These are phyloP conservation scores for Hydroisotoma schaefferi DNA, from an alignment of 2,888 invertebrate genomes.

Conservation along the genomic window DNA sequence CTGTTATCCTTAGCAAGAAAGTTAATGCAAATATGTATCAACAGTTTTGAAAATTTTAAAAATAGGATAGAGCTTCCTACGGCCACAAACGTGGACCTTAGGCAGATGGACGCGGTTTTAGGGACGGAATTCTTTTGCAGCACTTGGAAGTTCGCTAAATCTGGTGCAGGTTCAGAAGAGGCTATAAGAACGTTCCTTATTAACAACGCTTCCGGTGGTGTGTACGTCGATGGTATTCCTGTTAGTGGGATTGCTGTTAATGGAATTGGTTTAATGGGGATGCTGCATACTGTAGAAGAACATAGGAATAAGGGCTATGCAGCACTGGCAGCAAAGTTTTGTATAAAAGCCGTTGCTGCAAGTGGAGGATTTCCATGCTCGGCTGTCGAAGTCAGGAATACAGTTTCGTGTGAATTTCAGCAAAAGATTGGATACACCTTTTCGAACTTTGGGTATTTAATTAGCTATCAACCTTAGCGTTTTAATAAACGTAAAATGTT, in stretches of 20 bases:
- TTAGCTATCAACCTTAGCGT: too few relatives aligned
- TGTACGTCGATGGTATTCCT: slow-evolving; percentile 6
- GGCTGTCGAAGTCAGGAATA: slow-evolving; percentile 16
- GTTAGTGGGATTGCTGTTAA: slow-evolving; percentile 11
- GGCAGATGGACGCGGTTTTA: slow-evolving; percentile 6
- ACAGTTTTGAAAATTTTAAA: background rate
- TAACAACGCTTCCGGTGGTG: slow-evolving; percentile 9
- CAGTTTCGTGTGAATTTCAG: slow-evolving; percentile 18
- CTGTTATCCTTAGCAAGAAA: too few relatives aligned
- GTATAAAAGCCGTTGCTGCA: background rate
- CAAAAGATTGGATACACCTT: slow-evolving; percentile 19
- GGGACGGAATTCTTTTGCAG: slow-evolving; percentile 16
- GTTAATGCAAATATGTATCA: slow-evolving; percentile 4
- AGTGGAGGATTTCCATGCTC: slow-evolving; percentile 5
- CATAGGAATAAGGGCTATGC: slow-evolving; percentile 10
- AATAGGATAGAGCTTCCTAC: background rate
- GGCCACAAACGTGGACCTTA: background rate
- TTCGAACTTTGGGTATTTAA: background rate
- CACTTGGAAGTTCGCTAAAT: slow-evolving; percentile 18
- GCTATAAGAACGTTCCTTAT: slow-evolving; percentile 8
- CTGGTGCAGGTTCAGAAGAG: background rate
- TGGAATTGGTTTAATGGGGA: slow-evolving; percentile 12
- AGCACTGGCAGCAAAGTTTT: background rate
- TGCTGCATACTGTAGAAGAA: slow-evolving; percentile 9
- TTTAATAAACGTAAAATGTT: too few relatives aligned